Evolutionary conservation across 2,113 vertebrate species (phyloP).

Genomic region (Polypterus senegalus): DNA sequence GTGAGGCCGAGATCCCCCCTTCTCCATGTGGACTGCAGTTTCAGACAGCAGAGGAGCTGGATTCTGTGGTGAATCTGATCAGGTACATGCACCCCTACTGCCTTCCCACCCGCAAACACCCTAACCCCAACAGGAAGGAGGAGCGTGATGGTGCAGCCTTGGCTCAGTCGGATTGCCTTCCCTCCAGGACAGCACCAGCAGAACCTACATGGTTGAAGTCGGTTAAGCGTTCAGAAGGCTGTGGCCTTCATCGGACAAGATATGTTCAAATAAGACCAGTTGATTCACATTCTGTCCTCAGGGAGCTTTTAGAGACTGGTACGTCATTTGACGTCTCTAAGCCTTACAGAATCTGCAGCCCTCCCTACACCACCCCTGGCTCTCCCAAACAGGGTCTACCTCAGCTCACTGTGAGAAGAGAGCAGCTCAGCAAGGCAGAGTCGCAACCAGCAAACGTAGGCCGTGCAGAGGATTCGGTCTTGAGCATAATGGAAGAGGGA

Average conservation of each 20-base stretch:
- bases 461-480: conserved; percentile 15
- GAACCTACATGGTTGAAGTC: conserved; percentile 16
- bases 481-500: conserved; percentile 25
- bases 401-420: not conserved
- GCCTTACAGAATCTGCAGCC: conserved; percentile 81
- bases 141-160: conserved; percentile 41
- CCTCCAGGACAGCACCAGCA: conserved; percentile 15
- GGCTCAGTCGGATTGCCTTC: conserved; percentile 30
- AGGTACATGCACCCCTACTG: conserved; percentile 98
- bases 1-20: conserved; percentile 27
- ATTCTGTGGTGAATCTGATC: conserved; percentile 79
- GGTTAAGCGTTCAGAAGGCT: conserved; percentile 5
- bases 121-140: conserved; percentile 34
- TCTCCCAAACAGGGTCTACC: conserved; percentile 1
- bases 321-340: conserved; percentile 81
- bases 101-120: conserved; percentile 73
- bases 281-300: conserved; percentile 67
- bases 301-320: conserved; percentile 75
- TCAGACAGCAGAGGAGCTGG: conserved; percentile 61
- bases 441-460: conserved; percentile 28
- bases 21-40: conserved; percentile 34
- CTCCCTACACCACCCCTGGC: conserved; percentile 56
- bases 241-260: conserved; percentile 25
- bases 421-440: conserved; percentile 12
- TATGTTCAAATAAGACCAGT: conserved; percentile 39